phyloP scores from a whole-genome alignment of 2,797 vertebrate genomes.

The Prunella strophiata region DNA sequence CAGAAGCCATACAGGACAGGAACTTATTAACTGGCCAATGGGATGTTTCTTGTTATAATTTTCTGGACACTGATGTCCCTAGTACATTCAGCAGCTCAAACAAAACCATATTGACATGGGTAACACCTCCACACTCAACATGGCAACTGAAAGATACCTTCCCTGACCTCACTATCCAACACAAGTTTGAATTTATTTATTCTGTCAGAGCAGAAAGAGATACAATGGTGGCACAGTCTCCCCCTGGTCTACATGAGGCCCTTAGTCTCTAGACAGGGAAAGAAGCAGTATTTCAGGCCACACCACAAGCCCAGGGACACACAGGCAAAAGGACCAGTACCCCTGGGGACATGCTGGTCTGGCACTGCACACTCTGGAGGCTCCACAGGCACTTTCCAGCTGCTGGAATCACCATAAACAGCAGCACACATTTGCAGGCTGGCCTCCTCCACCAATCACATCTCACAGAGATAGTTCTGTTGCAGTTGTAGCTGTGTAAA shows the following conservation, averaged over 20 bases:
- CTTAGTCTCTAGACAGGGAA: too few species aligned
- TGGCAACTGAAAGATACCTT: background rate
- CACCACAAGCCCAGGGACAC: accelerated
- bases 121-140: background rate
- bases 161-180: background rate
- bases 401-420: background rate
- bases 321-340: accelerated
- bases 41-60: background rate
- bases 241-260: background rate
- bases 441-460: background rate
- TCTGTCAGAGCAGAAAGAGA: background rate
- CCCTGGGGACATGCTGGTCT: accelerated
- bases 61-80: background rate
- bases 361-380: accelerated
- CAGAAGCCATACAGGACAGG: background rate
- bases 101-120: background rate
- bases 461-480: background rate
- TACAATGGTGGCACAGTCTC: background rate
- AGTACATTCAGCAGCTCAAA: background rate
- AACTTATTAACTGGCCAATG: background rate
- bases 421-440: background rate
- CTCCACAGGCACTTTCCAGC: background rate
- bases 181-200: background rate
- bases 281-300: background rate
- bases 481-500: background rate